Evolutionary conservation across 2,888 invertebrate genomes (phyloP), one percentile per base, ranked within the genome.

Genomic region (Dione juno): DNA sequence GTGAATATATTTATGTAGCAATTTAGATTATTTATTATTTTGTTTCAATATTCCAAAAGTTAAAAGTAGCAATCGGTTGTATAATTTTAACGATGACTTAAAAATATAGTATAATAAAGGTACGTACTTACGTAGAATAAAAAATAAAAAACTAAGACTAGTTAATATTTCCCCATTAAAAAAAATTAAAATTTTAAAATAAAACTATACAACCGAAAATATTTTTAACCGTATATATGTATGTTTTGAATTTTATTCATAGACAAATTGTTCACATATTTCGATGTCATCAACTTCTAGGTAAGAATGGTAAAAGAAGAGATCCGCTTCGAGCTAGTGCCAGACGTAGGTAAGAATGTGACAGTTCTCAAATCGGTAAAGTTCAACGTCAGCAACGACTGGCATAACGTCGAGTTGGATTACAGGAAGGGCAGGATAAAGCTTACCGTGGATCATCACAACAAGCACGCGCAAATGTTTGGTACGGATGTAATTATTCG

Each of bases 261-360:
- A 48, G 3, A 48, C 1, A 1, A 50, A 10, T 1, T 50, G 19
- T 19, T 11, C 16, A 11, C 11, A 19, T 19, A 19, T 50, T 0
- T 50, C 19, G 11, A 50, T 10, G 16, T 11, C 9, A 50, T 45
- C 6, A 61, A 50, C 21, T 78, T 80, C 53, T 79, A 96, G 96
- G 94, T 97, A 41, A 94, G 97, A 69, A 95, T 97, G 82, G 96
- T 97, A 11, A 96, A 97, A 84, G 97, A 97, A 84, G 97, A 97
- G 89, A 95, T 97, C 73, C 94, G 97, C 78, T 97, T 98, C 82
- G 97, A 97, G 87, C 89, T 98, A 65, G 95, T 96, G 45, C 95
- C 96, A 48, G 96, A 97, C 78, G 92, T 95, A 52, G 94, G 94
- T 45, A 97, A 96, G 79, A 97, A 97, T 81, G 94, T 96, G 2